Evolutionary conservation across 30 jellyfish, hydroid and myxozoan species (phyloP).

Genomic region (Thelohanellus kitauei): DNA sequence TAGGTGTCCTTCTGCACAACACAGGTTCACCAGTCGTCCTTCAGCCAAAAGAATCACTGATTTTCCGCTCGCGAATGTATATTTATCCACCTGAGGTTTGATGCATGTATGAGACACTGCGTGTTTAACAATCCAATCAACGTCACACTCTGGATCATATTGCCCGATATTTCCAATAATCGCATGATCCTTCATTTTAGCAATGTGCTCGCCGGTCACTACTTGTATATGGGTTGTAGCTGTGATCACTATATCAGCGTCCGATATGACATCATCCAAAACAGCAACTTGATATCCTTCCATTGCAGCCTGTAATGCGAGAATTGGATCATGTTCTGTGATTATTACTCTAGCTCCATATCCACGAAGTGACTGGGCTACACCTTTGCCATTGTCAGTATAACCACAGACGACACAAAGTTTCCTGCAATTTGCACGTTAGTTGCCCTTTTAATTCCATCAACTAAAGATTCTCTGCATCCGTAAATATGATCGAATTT

Average conservation of each 20-base stretch:
- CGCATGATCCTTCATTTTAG: constrained; percentile 50
- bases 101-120: background rate
- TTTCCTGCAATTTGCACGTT: background rate
- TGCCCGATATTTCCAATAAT: constrained; percentile 81
- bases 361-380: background rate
- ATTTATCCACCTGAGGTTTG: constrained; percentile 30
- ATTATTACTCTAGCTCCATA: background rate
- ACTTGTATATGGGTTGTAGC: background rate
- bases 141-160: constrained; percentile 62
- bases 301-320: background rate
- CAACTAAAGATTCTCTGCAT: background rate
- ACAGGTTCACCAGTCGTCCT: constrained; percentile 71
- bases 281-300: background rate
- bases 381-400: background rate
- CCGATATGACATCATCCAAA: background rate
- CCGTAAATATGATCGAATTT: background rate
- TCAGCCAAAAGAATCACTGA: constrained; percentile 50
- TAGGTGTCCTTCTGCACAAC: constrained; percentile 92
- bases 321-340: background rate
- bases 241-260: background rate
- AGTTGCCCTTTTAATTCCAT: background rate
- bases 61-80: constrained; percentile 45
- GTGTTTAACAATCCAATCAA: constrained; percentile 31
- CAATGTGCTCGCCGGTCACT: background rate
- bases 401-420: background rate